These are phyloP conservation scores for Oreohelix idahoensis DNA, from an alignment of 1,140 invertebrate genomes.

Conservation along the genomic window DNA sequence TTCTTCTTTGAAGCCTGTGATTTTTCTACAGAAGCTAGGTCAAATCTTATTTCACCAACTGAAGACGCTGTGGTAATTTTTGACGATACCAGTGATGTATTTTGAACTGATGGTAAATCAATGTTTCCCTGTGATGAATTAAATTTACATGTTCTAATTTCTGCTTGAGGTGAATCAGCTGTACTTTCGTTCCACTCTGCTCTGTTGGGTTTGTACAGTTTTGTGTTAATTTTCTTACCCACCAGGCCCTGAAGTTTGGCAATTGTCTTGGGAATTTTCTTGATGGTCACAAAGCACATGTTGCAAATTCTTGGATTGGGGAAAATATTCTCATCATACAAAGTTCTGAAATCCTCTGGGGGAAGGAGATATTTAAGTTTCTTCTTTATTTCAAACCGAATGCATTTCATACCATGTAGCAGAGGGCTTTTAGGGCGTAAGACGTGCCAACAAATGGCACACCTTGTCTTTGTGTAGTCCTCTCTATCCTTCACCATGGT, in stretches of 20 bases:
- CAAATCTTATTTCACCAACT: neutral
- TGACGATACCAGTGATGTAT: neutral
- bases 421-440: conserved; percentile 18
- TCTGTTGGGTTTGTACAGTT: conserved; percentile 20
- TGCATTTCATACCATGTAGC: conserved; percentile 26
- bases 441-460: conserved; percentile 22
- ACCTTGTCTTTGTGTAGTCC: neutral
- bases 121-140: neutral
- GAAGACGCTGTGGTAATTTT: neutral
- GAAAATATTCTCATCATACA: conserved; percentile 19
- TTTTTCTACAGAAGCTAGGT: neutral
- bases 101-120: neutral
- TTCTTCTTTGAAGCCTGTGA: neutral
- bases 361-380: conserved; percentile 14
- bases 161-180: neutral
- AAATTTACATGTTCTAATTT: neutral
- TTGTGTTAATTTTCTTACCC: conserved; percentile 18
- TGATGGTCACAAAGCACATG: conserved; percentile 12
- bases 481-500: neutral
- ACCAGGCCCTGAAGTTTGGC: neutral
- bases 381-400: conserved; percentile 18
- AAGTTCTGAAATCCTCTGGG: conserved; percentile 8
- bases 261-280: conserved; percentile 15
- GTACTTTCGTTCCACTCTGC: neutral
- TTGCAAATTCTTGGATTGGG: conserved; percentile 9